Percentiles rank a stretch among this genome's conserved stretches.
These are phyloP conservation scores for honey bee (Apis mellifera) DNA, from an alignment of 1,140 invertebrate genomes.

Conservation along the genomic window DNA sequence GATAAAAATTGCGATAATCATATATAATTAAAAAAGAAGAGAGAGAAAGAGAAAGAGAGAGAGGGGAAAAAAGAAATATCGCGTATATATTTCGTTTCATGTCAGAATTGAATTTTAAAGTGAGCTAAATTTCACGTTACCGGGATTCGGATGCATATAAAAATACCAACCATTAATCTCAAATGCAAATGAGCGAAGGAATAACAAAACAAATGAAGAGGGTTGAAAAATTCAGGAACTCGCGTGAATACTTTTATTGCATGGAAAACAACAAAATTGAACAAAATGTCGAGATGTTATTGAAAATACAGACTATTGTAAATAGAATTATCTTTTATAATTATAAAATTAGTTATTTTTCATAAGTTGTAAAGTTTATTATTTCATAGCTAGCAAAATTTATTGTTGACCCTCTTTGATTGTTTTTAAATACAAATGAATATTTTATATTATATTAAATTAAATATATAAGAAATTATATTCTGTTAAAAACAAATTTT, in stretches of 20 bases:
- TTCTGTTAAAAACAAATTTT: no score
- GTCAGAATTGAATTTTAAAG: constrained; percentile 16
- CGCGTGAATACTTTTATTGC: no score
- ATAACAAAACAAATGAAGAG: constrained; percentile 6
- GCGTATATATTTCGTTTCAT: not conserved
- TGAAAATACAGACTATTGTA: no score
- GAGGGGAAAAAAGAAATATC: not conserved
- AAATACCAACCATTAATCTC: constrained; percentile 11
- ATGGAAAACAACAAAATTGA: not conserved
- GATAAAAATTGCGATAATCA: not conserved
- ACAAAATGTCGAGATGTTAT: not conserved
- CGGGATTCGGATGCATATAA: not conserved
- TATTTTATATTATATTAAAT: no score
- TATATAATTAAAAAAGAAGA: not conserved
- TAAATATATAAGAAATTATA: no score
- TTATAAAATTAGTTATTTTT: no score
- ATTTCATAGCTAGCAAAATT: no score
- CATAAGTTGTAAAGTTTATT: no score
- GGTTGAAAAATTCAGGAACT: not conserved
- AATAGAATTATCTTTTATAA: no score
- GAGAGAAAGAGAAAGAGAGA: no score
- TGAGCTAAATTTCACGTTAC: not conserved
- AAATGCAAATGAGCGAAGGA: constrained; percentile 3
- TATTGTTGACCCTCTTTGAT: no score
- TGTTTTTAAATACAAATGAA: no score